Conservation (phyloP, 2,888 invertebrate species). For the Branchinecta sandiegonensis region DNA sequence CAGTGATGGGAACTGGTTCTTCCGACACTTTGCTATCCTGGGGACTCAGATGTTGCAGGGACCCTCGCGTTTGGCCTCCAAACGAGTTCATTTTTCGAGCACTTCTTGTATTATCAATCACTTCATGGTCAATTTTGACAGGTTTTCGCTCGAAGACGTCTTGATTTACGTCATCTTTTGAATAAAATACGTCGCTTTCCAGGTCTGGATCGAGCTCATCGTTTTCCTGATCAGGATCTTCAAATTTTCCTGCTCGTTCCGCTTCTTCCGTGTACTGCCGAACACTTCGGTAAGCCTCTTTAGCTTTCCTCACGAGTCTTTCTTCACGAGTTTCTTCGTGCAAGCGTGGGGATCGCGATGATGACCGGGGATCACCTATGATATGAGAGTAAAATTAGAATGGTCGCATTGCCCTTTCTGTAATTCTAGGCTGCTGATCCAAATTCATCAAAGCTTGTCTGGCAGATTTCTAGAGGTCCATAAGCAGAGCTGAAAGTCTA, state of each 20-base stretch:
- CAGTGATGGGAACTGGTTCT: neutral
- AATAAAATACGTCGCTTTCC: neutral
- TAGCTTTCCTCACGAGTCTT: neutral
- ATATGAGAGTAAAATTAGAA: neutral
- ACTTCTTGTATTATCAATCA: neutral
- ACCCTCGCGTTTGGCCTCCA: too few relatives aligned
- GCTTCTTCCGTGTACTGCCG: slow-evolving; percentile 3
- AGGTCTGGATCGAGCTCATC: neutral
- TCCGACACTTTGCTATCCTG: neutral
- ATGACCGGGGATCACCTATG: neutral
- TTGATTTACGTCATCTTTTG: neutral
- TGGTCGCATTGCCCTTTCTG: too few relatives aligned
- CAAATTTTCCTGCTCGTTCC: slow-evolving; percentile 6
- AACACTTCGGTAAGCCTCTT: neutral
- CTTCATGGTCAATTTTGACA: slow-evolving; percentile 1
- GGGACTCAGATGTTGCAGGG: neutral
- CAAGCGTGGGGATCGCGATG: neutral
- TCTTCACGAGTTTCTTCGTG: slow-evolving; percentile 5
- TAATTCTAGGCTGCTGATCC: too few relatives aligned
- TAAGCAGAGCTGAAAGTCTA: too few relatives aligned
- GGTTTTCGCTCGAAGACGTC: neutral
- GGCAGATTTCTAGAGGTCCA: too few relatives aligned
- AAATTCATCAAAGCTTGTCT: too few relatives aligned
- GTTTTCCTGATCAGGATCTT: neutral
- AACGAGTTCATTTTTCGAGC: neutral